phyloP scores from a whole-genome alignment of 2,888 invertebrate genomes.

The Pyrocoelia pectoralis region DNA sequence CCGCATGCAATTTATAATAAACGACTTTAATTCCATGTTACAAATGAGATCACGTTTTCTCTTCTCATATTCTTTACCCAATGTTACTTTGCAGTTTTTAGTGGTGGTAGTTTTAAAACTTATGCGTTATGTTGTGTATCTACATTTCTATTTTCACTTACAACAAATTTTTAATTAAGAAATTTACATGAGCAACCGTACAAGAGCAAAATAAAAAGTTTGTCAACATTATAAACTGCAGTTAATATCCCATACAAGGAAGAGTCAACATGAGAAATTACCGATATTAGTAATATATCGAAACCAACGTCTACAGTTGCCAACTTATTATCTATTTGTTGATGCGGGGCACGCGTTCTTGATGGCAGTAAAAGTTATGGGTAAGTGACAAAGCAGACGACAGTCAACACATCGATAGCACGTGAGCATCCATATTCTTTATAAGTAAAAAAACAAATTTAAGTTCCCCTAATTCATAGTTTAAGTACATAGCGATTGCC shows the following conservation, averaged over 20 bases:
- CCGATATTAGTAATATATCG: conserved; percentile 47
- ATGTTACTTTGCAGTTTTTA: conserved; percentile 30
- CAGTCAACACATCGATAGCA: conserved; percentile 50
- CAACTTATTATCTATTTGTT: conserved; percentile 50
- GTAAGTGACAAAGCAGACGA: conserved; percentile 49
- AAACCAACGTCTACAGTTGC: conserved; percentile 42
- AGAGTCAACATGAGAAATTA: conserved; percentile 40
- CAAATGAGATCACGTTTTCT: conserved; percentile 41
- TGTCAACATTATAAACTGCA: conserved; percentile 30
- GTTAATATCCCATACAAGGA: conserved; percentile 32
- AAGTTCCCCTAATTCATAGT: conserved; percentile 22
- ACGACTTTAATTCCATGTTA: conserved; percentile 39
- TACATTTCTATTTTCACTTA: neutral
- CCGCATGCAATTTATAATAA: conserved; percentile 40
- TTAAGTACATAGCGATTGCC: conserved; percentile 12
- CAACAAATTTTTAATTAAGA: neutral
- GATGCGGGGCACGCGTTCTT: conserved; percentile 50
- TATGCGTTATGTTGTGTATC: too few species aligned
- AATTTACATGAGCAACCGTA: neutral
- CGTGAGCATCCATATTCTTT: conserved; percentile 44
- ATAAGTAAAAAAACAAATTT: conserved; percentile 17
- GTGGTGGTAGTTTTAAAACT: neutral
- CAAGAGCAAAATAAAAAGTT: conserved; percentile 16
- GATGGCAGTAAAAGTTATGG: conserved; percentile 52
- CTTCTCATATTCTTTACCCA: conserved; percentile 30